Conservation (phyloP, 2,888 invertebrate species). For the Eupeodes latifasciatus region DNA sequence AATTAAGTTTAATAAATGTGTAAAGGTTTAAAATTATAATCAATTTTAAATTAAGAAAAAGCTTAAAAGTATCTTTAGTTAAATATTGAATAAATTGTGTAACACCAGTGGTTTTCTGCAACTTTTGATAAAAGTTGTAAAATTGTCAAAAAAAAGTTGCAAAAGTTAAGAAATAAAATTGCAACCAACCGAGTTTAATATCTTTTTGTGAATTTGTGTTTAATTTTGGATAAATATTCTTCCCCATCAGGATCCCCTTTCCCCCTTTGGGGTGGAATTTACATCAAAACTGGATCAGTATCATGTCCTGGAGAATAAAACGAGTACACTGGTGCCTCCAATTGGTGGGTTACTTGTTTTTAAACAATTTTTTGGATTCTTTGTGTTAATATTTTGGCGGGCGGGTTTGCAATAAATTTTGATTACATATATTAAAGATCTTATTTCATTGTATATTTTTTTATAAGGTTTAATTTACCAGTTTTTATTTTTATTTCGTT, state of each 20-base stretch:
- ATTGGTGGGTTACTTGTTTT: constrained; percentile 76
- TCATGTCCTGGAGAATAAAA: constrained; percentile 77
- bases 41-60: neutral
- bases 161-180: neutral
- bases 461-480: constrained; percentile 11
- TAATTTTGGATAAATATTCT: constrained; percentile 51
- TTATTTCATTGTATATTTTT: constrained; percentile 6
- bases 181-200: neutral
- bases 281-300: constrained; percentile 78
- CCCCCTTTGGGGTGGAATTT: constrained; percentile 38
- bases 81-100: constrained; percentile 15
- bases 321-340: constrained; percentile 75
- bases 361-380: constrained; percentile 16
- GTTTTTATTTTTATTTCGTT: neutral
- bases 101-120: constrained; percentile 16
- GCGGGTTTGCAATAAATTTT: constrained; percentile 32
- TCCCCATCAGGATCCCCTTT: constrained; percentile 23
- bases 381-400: constrained; percentile 17
- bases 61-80: neutral
- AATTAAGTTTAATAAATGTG: neutral
- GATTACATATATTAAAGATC: constrained; percentile 23
- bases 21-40: constrained; percentile 26
- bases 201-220: constrained; percentile 36
- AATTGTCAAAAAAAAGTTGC: constrained; percentile 12
- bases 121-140: neutral